Base-by-base conservation (phyloP, 1,140 invertebrate genomes). In the Leptopilina clavipes region DNA sequence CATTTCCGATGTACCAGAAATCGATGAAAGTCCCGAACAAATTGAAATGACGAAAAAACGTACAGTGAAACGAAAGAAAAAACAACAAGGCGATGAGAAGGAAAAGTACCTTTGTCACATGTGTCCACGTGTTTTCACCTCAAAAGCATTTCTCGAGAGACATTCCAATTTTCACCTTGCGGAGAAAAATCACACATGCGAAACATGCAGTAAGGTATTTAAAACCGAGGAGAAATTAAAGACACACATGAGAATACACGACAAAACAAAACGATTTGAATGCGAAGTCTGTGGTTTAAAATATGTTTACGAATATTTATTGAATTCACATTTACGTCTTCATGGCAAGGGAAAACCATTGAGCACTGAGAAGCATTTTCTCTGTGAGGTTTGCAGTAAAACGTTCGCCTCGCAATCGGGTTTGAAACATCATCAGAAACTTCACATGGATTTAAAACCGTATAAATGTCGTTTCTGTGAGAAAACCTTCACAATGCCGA, bases 361-460 rank as follows among this genome's bases (percentile, higher is more conserved):
- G 5, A 75, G 74, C n/a, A 75, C 40, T 0, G 37, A 73, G 10
- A 77, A 79, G 2, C 77, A 43, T 40, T 83, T 80, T 73, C 37
- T 82, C 3, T 83, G 81, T n/a, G 75, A 83, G 5, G 7, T 79
- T 54, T 86, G 84, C 14, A 84, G 81, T 59, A 86, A 84, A 71
- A 79, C 77, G n/a, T 86, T 86, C 72, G 76, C 71, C 11, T 82
- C 83, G 0, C 79, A 82, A 40, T 80, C 82, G 8, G 84, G 85
- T 10, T 74, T 82, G 59, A 79, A 82, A 56, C 76, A 80, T 7
- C 85, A 86, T n/a, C 74, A 83, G 8, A 74, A 83, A 14, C 80
- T 80, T 10, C 85, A 86, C 19, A 43, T 56, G 1, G 76, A 76
- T 22, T 9, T 71, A 22, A 86, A 83, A 48, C 77, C 78, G 8